Percentiles rank a stretch among this genome's conserved stretches.
These are phyloP conservation scores for Ciconia boyciana DNA, from an alignment of 2,113 vertebrate genomes.

Conservation along the genomic window DNA sequence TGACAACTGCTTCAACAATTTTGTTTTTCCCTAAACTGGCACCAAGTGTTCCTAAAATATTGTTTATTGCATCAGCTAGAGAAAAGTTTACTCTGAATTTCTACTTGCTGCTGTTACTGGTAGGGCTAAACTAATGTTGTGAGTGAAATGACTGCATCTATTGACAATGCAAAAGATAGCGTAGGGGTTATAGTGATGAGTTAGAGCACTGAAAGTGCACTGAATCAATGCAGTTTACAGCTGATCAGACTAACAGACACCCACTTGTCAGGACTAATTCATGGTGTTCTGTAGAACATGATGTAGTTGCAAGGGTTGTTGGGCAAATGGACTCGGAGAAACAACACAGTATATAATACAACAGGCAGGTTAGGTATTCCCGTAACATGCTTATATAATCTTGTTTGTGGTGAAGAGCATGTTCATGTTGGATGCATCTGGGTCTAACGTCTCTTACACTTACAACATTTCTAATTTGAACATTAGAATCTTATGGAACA, in stretches of 20 bases:
- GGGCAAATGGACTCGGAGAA: neutral
- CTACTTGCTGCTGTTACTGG: neutral
- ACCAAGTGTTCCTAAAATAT: neutral
- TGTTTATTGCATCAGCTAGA: neutral
- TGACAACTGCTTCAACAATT: neutral
- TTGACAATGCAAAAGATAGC: neutral
- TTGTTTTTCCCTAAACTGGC: neutral
- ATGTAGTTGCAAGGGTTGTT: fast-evolving
- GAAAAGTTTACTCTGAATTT: neutral
- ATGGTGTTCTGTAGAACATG: neutral
- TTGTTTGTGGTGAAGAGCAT: neutral
- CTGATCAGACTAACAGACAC: neutral
- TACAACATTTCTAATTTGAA: neutral
- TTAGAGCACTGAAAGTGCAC: neutral
- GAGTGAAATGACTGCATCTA: neutral
- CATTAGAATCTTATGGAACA: neutral
- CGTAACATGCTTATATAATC: neutral
- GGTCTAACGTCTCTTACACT: neutral
- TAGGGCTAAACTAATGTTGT: neutral
- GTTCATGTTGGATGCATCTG: neutral
- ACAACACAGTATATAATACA: neutral
- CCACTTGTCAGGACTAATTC: neutral
- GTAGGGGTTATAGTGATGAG: neutral
- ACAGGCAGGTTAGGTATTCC: neutral
- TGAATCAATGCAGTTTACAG: neutral